Evolutionary conservation across 2,888 invertebrate species (phyloP), one percentile per base, ranked within the genome.

Genomic region (Cheilosia impressa): DNA sequence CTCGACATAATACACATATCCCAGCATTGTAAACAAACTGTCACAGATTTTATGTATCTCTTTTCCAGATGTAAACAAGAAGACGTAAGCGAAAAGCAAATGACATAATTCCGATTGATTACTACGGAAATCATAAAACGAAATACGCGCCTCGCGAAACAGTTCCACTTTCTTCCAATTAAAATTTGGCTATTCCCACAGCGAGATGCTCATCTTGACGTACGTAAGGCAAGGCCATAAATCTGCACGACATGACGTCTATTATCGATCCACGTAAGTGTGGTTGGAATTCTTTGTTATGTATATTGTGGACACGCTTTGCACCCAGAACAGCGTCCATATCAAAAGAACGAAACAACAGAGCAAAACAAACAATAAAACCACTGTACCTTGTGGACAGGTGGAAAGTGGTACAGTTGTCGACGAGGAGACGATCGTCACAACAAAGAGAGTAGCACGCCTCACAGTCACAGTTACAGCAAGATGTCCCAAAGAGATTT

Each of bases 361-460:
- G 47, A 73, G 55, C 73, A 73, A 73, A 73, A 73, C 65, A 73
- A 63, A 55, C 34, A 45, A 19, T 5, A 6, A 34, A 53, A 43
- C 47, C 27, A 50, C 47, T 34, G 9, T 6, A 43, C 62, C 72
- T 27, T 34, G 52, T 24, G 38, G 43, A 57, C 38, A 75, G 60
- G 22, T 66, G 58, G 41, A 60, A 75, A 58, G 24, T 53, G 58
- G 76, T 68, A 68, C 76, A 60, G 68, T 52, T 50, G 43, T 22
- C 68, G 10, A 19, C 4, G 19, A 76, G 22, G 45, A 53, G 72
- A 52, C 17, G 50, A 62, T 72, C 27, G 41, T 24, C 24, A 69
- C 43, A 52, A 52, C 58, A 15, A 15, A 31, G 41, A 66, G 34
- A 73, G 53, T 38, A 19, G 2, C 6, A 34, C 22, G 55, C 27